Conservation (phyloP, 2,888 invertebrate species). For the Epiblema foenella region DNA sequence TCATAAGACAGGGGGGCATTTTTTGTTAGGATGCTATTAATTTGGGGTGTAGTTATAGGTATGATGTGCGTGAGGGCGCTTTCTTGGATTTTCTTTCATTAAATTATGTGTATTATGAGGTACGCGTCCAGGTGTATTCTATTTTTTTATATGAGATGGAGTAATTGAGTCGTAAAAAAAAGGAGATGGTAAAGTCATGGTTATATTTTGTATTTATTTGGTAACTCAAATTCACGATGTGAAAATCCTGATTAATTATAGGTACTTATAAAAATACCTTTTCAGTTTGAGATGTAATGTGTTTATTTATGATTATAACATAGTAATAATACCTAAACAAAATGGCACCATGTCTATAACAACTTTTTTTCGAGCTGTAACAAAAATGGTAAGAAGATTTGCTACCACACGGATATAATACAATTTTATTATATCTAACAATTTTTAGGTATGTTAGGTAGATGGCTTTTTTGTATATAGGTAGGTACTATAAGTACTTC, state of each 20-base stretch:
- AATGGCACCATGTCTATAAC: too few relatives aligned
- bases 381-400: too few relatives aligned
- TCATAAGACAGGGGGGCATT: constrained; percentile 81
- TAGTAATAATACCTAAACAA: too few relatives aligned
- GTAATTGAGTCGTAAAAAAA: constrained; percentile 35
- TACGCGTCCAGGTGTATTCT: constrained; percentile 70
- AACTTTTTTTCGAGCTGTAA: too few relatives aligned
- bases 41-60: constrained; percentile 78
- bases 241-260: not conserved
- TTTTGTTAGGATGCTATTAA: constrained; percentile 85
- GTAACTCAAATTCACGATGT: not conserved
- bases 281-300: too few relatives aligned
- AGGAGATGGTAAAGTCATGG: not conserved
- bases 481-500: too few relatives aligned
- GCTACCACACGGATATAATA: too few relatives aligned
- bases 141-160: constrained; percentile 43
- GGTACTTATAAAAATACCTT: not conserved
- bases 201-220: constrained; percentile 3
- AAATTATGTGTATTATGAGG: constrained; percentile 81
- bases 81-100: constrained; percentile 70
- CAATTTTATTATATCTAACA: too few relatives aligned
- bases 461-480: too few relatives aligned
- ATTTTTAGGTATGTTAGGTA: too few relatives aligned
- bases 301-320: too few relatives aligned
- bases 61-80: constrained; percentile 63